A percentile compares a stretch with the other conserved stretches of the same genome.
Evolutionary conservation across 2,888 invertebrate species (phyloP).

Genomic region (Lumbricus terrestris): DNA sequence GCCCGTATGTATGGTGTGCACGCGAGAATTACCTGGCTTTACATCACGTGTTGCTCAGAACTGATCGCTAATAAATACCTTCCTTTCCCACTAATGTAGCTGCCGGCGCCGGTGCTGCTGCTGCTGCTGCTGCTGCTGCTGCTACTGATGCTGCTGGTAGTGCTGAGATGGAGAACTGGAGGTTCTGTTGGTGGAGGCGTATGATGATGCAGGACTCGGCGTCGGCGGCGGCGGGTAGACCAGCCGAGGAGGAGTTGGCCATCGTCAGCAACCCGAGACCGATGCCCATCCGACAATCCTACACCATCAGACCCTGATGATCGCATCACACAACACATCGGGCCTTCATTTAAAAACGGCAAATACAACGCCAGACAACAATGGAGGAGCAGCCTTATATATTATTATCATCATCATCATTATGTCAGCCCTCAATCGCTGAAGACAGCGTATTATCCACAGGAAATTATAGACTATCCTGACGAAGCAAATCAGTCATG

Average conservation of each 20-base stretch:
- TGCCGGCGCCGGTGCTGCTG: background rate
- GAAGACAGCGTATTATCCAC: background rate
- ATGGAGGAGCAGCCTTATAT: too few relatives aligned
- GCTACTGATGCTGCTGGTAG: background rate
- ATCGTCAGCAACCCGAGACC: background rate
- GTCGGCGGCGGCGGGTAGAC: background rate
- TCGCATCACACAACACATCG: background rate
- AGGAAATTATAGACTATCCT: background rate
- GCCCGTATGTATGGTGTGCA: background rate
- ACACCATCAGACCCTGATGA: background rate
- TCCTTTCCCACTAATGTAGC: background rate
- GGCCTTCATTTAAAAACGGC: background rate
- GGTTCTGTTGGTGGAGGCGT: too few relatives aligned
- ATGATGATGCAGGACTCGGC: too few relatives aligned
- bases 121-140: background rate
- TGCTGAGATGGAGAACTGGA: background rate
- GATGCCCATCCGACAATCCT: background rate
- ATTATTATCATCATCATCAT: too few relatives aligned
- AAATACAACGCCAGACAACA: background rate
- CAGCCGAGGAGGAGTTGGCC: background rate
- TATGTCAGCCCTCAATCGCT: background rate
- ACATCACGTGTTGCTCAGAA: background rate
- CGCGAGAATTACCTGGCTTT: background rate
- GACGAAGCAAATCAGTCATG: background rate
- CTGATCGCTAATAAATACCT: background rate